phyloP scores from a whole-genome alignment of 2,113 vertebrate genomes.

The Eulemur macaco region DNA sequence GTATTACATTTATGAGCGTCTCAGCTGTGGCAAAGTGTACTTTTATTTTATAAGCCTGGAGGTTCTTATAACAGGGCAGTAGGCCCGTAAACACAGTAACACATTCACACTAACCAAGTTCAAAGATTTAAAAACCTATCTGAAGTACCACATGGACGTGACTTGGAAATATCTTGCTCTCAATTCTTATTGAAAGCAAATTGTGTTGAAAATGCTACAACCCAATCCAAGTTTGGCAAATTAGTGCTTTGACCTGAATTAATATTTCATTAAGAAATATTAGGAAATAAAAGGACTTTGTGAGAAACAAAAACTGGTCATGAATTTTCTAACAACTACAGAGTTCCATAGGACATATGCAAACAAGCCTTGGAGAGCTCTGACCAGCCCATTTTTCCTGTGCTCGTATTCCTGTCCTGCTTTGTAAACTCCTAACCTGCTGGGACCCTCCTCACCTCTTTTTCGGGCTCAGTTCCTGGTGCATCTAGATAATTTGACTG shows the following conservation, averaged over 20 bases:
- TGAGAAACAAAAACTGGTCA: slow-evolving; percentile 16
- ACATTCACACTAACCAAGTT: not conserved
- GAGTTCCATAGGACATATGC: not conserved
- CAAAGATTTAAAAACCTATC: not conserved
- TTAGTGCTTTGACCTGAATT: slow-evolving; percentile 36
- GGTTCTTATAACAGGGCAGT: not conserved
- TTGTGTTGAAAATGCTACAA: not conserved
- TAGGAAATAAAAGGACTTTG: slow-evolving; percentile 43
- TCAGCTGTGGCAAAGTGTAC: not conserved
- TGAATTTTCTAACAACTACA: slow-evolving; percentile 63
- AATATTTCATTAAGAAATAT: slow-evolving; percentile 66
- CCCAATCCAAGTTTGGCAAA: not conserved
- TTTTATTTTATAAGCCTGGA: not conserved
- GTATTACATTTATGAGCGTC: not conserved
- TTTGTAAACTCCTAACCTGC: slow-evolving; percentile 68
- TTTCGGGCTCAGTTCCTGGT: slow-evolving; percentile 31
- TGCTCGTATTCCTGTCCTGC: not conserved
- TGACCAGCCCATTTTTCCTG: slow-evolving; percentile 53
- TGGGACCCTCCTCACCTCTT: not conserved
- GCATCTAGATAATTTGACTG: slow-evolving; percentile 70
- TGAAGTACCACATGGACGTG: not conserved
- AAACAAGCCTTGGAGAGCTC: slow-evolving; percentile 8
- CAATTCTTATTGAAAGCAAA: not conserved
- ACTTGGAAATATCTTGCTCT: not conserved
- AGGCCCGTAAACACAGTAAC: not conserved